Conservation (phyloP, 2,797 vertebrate species). For the Hybognathus amarus region DNA sequence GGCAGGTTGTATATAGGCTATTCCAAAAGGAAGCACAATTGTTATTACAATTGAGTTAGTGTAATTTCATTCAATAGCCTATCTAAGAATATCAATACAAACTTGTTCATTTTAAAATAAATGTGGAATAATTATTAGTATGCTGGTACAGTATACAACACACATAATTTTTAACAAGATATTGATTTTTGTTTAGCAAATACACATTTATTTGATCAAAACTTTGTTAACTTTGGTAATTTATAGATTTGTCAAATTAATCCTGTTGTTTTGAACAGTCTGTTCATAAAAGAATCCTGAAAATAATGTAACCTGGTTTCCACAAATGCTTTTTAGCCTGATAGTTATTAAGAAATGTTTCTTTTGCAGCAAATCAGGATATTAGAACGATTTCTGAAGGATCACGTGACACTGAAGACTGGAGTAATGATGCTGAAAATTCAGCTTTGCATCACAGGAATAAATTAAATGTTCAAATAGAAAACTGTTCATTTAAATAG, state of each 20-base stretch:
- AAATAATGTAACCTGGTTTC: background rate
- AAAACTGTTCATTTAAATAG: background rate
- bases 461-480: background rate
- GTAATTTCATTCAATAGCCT: too few relatives aligned
- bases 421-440: background rate
- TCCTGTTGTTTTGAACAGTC: too few relatives aligned
- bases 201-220: background rate
- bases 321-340: background rate
- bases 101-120: too few relatives aligned
- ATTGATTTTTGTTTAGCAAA: background rate
- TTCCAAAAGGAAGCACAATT: background rate
- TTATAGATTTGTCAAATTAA: too few relatives aligned
- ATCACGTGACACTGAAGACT: background rate
- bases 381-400: background rate
- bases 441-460: background rate
- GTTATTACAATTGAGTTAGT: background rate
- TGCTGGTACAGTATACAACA: too few relatives aligned
- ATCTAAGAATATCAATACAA: too few relatives aligned
- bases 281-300: background rate
- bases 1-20: background rate
- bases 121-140: too few relatives aligned
- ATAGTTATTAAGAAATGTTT: background rate
- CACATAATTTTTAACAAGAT: too few relatives aligned
- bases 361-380: background rate
- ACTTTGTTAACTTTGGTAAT: too few relatives aligned